A percentile compares a stretch with the other conserved stretches of the same genome.
phyloP scores from a whole-genome alignment of 2,113 vertebrate species.

The Xenopus tropicalis region DNA sequence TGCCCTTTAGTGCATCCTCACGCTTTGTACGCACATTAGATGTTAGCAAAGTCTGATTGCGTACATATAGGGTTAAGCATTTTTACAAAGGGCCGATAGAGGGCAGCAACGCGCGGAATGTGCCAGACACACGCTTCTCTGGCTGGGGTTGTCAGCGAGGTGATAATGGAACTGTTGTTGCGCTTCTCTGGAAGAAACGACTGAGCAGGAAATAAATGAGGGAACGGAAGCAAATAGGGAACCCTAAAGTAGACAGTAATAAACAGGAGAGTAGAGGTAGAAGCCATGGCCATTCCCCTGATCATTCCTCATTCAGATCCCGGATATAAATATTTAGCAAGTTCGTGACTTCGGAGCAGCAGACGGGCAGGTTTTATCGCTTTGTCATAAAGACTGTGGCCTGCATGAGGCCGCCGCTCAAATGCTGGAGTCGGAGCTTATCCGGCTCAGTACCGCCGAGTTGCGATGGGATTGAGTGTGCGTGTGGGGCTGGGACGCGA shows the following conservation, averaged over 20 bases:
- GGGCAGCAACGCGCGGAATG: conserved; percentile 8
- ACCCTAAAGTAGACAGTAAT: background rate
- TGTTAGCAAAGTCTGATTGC: no score
- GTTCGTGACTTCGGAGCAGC: conserved; percentile 10
- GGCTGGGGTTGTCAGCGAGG: no score
- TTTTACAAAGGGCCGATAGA: conserved; percentile 12
- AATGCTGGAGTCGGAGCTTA: no score
- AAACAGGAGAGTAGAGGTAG: no score
- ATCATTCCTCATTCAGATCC: conserved; percentile 5
- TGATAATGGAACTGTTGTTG: no score
- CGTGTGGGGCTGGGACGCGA: no score
- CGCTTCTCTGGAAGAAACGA: background rate
- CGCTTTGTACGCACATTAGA: no score
- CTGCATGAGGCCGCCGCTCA: no score
- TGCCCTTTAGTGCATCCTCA: no score
- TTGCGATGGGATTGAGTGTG: no score
- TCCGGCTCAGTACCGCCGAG: no score
- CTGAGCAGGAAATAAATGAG: conserved; percentile 12
- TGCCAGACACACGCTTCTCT: background rate
- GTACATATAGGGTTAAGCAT: no score
- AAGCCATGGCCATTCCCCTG: background rate
- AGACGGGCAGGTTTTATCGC: conserved; percentile 15
- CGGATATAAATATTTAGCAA: conserved; percentile 35
- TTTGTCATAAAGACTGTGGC: conserved; percentile 9
- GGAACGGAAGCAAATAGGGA: conserved; percentile 7